Evolutionary conservation across 2,797 vertebrate genomes (phyloP), one percentile per base, ranked within the genome.

Genomic region (Mycteria americana): DNA sequence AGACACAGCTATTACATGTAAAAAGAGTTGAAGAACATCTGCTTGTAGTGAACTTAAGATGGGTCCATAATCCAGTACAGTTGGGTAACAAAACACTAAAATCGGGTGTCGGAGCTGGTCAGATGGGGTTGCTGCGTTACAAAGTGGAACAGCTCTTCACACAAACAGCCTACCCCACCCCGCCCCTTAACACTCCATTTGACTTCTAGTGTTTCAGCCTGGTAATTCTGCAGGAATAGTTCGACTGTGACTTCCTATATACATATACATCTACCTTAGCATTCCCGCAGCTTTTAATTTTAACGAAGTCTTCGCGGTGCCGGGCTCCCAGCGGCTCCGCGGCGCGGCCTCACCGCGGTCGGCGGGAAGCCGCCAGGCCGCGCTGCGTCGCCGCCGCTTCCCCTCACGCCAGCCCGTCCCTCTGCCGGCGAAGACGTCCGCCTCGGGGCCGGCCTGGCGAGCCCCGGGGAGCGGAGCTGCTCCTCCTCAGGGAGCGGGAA

Each of bases 61-160:
- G 11, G 21, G 28, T 6, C 24, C 17, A 4, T 9, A 6, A 8
- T 23, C 24, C 51, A 9, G 24, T 4, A 3, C 8, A 9, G 53
- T 1, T 7, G n/a, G 30, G 2, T 23, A 19, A 28, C 24, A 46
- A 10, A 35, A 2, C 53, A 4, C 28, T 10, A 4, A 22, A 5
- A 10, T 7, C 3, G 23, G 51, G 13, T 7, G 9, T 1, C 1
- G 31, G 35, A 7, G 45, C 35, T 4, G 9, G 6, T 14, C 65
- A 9, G 35, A 1, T 0, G 50, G 30, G 6, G 14, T 6, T 6
- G 30, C 64, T 18, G 8, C 24, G 2, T 33, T 5, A 7, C 25
- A 13, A 19, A 37, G 21, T 43, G 4, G 30, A 9, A 3, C 30
- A 19, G 56, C 48, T 16, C 64, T 6, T 39, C 30, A 7, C 31